These are phyloP conservation scores for Drosophila lutescens DNA, from an alignment of 2,888 invertebrate species.

Conservation along the genomic window DNA sequence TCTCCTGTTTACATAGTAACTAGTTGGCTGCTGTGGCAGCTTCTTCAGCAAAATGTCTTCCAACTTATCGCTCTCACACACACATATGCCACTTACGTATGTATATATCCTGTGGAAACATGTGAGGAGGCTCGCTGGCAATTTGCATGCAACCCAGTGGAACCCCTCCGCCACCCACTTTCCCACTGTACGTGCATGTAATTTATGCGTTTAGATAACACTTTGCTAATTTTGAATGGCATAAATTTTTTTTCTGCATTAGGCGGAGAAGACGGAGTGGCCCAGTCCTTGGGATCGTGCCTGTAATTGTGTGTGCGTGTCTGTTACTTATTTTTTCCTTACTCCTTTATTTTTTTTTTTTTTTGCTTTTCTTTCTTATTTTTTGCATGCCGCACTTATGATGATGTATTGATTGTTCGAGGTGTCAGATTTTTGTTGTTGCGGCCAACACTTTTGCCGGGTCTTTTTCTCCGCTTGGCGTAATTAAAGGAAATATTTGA, in stretches of 20 bases:
- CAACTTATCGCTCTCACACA: constrained; percentile 70
- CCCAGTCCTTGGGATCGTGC: constrained; percentile 55
- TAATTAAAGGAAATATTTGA: constrained; percentile 80
- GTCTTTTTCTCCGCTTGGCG: constrained; percentile 52
- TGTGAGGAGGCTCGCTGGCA: constrained; percentile 51
- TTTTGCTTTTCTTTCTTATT: constrained; percentile 2
- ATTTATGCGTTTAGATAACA: constrained; percentile 81
- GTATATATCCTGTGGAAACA: constrained; percentile 6
- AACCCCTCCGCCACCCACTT: constrained; percentile 59
- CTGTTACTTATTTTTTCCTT: constrained; percentile 47
- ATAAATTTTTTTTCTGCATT: constrained; percentile 72
- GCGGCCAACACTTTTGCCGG: constrained; percentile 25
- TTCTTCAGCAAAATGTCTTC: constrained; percentile 77
- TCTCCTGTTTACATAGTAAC: constrained; percentile 37
- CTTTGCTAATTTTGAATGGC: constrained; percentile 81
- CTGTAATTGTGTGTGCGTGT: constrained; percentile 78
- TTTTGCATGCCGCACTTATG: constrained; percentile 71
- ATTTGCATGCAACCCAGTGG: constrained; percentile 65
- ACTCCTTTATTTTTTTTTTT: constrained; percentile 23
- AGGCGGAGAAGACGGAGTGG: constrained; percentile 51
- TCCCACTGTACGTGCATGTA: constrained; percentile 77
- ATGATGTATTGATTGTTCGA: constrained; percentile 79
- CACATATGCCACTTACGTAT: constrained; percentile 24
- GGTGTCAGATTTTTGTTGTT: constrained; percentile 74
- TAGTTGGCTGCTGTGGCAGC: constrained; percentile 71